Conservation (phyloP, 2,888 invertebrate species). For the Willowsia nigromaculata region DNA sequence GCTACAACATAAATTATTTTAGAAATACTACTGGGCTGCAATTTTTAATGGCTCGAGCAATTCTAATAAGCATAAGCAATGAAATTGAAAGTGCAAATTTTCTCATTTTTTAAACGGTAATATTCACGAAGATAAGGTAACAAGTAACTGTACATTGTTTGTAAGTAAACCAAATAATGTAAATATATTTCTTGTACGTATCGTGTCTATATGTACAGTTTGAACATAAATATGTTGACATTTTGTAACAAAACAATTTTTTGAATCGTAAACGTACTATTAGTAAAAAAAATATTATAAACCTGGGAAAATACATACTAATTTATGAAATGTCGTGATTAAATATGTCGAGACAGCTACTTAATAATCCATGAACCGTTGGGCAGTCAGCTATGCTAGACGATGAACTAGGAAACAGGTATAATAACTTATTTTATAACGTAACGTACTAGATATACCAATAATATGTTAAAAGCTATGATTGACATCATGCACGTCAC, state of each 20-base stretch:
- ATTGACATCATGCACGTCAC: slow-evolving; percentile 11
- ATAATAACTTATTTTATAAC: slow-evolving; percentile 35
- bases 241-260: slow-evolving; percentile 42
- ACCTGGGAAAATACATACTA: slow-evolving; percentile 4
- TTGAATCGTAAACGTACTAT: background rate
- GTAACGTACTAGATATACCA: too few species aligned
- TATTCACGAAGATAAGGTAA: background rate
- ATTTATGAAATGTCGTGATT: slow-evolving; percentile 24
- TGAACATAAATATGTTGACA: slow-evolving; percentile 50
- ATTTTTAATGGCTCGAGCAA: slow-evolving; percentile 27
- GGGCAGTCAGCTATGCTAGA: slow-evolving; percentile 14
- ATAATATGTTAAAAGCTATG: background rate
- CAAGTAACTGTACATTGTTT: background rate
- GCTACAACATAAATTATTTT: slow-evolving; percentile 10
- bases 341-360: slow-evolving; percentile 57
- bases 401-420: slow-evolving; percentile 5
- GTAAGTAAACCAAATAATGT: slow-evolving; percentile 37
- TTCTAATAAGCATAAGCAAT: slow-evolving; percentile 65
- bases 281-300: background rate
- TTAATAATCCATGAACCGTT: slow-evolving; percentile 39
- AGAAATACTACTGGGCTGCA: slow-evolving; percentile 11
- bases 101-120: slow-evolving; percentile 63
- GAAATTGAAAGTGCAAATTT: slow-evolving; percentile 71
- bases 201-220: slow-evolving; percentile 26
- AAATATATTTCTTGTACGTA: slow-evolving; percentile 55